phyloP scores from a whole-genome alignment of 2,888 invertebrate species.

The Cataglyphis altisquamis region DNA sequence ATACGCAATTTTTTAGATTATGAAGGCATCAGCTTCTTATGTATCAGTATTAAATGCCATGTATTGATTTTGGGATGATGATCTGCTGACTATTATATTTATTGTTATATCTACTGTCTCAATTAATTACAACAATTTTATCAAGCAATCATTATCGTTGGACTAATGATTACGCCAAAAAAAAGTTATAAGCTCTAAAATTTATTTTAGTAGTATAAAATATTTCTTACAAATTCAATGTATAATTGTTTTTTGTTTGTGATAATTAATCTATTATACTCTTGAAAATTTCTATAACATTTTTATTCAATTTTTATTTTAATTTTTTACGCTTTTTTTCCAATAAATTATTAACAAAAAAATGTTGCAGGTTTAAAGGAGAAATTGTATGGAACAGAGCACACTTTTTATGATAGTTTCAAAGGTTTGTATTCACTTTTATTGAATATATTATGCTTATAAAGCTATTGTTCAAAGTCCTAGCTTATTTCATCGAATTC shows the following conservation, averaged over 20 bases:
- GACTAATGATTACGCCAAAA: background rate
- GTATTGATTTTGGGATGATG: constrained; percentile 14
- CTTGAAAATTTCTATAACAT: background rate
- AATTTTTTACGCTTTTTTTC: background rate
- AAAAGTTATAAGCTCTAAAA: background rate
- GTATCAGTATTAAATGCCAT: constrained; percentile 49
- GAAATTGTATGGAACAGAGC: background rate
- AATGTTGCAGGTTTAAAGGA: constrained; percentile 18
- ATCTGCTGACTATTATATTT: background rate
- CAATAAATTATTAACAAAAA: background rate
- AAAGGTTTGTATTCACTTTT: background rate
- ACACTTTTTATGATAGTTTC: background rate
- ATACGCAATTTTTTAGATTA: constrained; percentile 56
- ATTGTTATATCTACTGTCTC: background rate
- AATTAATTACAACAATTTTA: background rate
- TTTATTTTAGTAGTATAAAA: constrained; percentile 13
- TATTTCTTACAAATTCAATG: background rate
- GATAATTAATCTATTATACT: background rate
- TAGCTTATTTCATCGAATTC: background rate
- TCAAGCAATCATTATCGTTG: background rate
- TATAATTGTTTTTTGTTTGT: background rate
- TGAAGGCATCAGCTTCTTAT: constrained; percentile 54
- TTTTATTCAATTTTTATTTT: background rate
- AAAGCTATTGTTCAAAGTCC: background rate
- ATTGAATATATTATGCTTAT: background rate